Conservation (phyloP, 2,113 vertebrate genomes). For the Heterotilapia buettikoferi region DNA sequence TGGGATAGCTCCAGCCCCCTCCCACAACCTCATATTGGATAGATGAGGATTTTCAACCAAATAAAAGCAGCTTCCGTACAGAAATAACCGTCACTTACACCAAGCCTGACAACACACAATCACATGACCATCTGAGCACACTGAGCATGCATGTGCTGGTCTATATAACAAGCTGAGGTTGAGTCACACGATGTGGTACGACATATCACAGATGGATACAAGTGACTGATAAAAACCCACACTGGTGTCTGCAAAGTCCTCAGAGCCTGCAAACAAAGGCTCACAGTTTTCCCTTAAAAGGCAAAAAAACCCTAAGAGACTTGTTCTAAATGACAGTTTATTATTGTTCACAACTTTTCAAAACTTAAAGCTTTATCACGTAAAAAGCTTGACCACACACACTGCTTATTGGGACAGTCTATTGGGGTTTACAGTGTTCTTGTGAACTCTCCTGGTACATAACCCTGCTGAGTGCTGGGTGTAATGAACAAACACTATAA, state of each 20-base stretch:
- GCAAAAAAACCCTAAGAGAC: background rate
- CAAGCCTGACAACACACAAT: background rate
- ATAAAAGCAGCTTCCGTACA: background rate
- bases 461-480: background rate
- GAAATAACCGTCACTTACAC: background rate
- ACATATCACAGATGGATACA: fast-evolving
- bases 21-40: background rate
- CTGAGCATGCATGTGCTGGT: background rate
- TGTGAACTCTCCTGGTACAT: background rate
- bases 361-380: fast-evolving
- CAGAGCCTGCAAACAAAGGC: fast-evolving
- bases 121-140: background rate
- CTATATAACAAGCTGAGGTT: background rate
- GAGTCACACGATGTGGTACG: background rate
- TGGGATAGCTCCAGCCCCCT: background rate
- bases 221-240: background rate
- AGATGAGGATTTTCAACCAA: background rate
- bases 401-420: background rate
- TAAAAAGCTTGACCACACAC: background rate
- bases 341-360: fast-evolving
- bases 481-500: background rate
- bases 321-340: background rate
- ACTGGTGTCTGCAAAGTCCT: fast-evolving
- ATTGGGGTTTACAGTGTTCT: background rate
- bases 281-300: background rate